These are phyloP conservation scores for Emmelina monodactyla DNA, from an alignment of 2,888 invertebrate genomes.

Conservation along the genomic window DNA sequence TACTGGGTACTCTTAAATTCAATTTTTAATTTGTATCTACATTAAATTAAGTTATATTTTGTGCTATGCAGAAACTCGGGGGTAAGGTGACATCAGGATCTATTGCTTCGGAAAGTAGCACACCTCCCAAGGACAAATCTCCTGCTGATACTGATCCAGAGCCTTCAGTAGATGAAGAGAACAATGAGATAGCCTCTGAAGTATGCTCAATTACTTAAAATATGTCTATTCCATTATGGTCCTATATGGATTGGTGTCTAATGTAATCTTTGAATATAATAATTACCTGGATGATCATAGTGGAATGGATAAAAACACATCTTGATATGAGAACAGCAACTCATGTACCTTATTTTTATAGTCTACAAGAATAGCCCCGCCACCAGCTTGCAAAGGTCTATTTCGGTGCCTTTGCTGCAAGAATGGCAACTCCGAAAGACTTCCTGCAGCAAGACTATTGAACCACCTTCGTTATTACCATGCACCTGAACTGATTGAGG, in stretches of 20 bases:
- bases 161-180: conserved; percentile 30
- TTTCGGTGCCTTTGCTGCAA: conserved; percentile 62
- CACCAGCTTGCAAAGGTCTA: conserved; percentile 47
- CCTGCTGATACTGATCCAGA: conserved; percentile 30
- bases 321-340: too few species aligned
- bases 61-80: conserved; percentile 36
- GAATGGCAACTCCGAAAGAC: conserved; percentile 34
- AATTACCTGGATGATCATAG: neutral
- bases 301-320: neutral
- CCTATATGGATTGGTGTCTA: neutral
- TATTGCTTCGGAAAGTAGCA: conserved; percentile 26
- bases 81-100: conserved; percentile 40
- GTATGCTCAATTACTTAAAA: too few species aligned
- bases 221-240: too few species aligned
- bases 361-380: conserved; percentile 27
- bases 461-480: conserved; percentile 62
- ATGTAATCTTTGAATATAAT: neutral
- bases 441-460: conserved; percentile 50
- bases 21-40: too few species aligned
- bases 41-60: neutral
- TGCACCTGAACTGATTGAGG: conserved; percentile 51
- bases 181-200: conserved; percentile 26
- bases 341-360: neutral
- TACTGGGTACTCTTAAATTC: too few species aligned
- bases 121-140: conserved; percentile 27